A percentile compares a stretch with the other conserved stretches of the same genome.
phyloP scores from a whole-genome alignment of 2,797 vertebrate genomes.

The Falco novaeseelandiae region DNA sequence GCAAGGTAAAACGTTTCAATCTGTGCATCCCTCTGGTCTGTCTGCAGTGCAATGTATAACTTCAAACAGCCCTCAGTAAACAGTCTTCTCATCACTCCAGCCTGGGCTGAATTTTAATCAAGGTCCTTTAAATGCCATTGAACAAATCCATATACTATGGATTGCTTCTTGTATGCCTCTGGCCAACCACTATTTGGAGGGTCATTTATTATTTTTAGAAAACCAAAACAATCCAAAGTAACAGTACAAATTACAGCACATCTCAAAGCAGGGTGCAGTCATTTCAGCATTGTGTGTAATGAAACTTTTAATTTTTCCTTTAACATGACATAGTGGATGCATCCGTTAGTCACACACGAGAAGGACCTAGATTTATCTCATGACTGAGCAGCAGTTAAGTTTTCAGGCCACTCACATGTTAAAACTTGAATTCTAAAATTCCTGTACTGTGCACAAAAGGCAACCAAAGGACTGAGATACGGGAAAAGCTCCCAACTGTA shows the following conservation, averaged over 20 bases:
- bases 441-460: neutral
- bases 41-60: neutral
- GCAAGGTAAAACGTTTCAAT: conserved; percentile 68
- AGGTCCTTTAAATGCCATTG: conserved; percentile 82
- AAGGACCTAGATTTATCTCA: conserved; percentile 25
- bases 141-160: conserved; percentile 81
- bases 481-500: neutral
- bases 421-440: conserved; percentile 11
- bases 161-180: conserved; percentile 75
- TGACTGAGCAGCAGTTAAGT: neutral
- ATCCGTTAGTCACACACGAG: neutral
- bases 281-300: conserved; percentile 13
- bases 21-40: conserved; percentile 52
- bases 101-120: conserved; percentile 81
- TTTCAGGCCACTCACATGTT: neutral
- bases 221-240: conserved; percentile 71
- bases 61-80: conserved; percentile 73
- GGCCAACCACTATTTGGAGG: conserved; percentile 71
- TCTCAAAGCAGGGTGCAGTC: neutral
- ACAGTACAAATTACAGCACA: conserved; percentile 58
- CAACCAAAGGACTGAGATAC: neutral
- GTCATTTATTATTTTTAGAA: conserved; percentile 82
- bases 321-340: conserved; percentile 21
- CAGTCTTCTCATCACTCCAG: conserved; percentile 67
- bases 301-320: conserved; percentile 63